Evolutionary conservation across 2,113 vertebrate genomes (phyloP).

Genomic region (Tetrax tetrax): DNA sequence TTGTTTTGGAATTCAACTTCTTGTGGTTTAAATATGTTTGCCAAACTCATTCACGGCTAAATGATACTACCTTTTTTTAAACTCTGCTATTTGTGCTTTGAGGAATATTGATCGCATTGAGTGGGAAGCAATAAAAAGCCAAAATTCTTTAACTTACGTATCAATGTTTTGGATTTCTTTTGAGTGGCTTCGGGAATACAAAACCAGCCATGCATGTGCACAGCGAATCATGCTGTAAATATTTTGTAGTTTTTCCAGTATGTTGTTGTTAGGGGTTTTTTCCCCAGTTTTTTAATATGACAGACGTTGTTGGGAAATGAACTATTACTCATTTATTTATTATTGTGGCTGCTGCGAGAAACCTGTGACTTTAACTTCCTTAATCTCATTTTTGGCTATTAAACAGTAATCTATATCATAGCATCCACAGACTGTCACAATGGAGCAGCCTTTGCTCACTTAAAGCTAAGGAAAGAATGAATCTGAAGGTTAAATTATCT

Average conservation of each 20-base stretch:
- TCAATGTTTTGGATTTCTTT: slow-evolving; percentile 56
- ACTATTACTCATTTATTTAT: slow-evolving; percentile 65
- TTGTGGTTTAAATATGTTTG: slow-evolving; percentile 45
- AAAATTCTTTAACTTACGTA: slow-evolving; percentile 57
- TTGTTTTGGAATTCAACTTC: slow-evolving; percentile 66
- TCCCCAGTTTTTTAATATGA: background rate
- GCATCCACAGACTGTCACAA: slow-evolving; percentile 59
- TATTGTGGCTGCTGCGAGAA: slow-evolving; percentile 49
- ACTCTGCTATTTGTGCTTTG: background rate
- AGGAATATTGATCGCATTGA: background rate
- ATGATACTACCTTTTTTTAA: background rate
- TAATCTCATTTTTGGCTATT: slow-evolving; percentile 74
- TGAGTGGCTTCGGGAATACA: slow-evolving; percentile 58
- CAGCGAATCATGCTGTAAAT: slow-evolving; percentile 68
- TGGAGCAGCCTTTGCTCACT: slow-evolving; percentile 63
- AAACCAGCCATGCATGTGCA: slow-evolving; percentile 51
- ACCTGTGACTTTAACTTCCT: slow-evolving; percentile 66
- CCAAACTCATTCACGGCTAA: slow-evolving; percentile 15
- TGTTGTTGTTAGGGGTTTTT: background rate
- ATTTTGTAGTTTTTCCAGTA: slow-evolving; percentile 50
- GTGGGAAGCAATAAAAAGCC: background rate
- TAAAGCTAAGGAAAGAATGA: slow-evolving; percentile 67
- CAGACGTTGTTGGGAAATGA: slow-evolving; percentile 59
- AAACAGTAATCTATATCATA: slow-evolving; percentile 67
- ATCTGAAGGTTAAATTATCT: slow-evolving; percentile 79